Percentiles rank a stretch among this genome's conserved stretches.
phyloP scores from a whole-genome alignment of 2,888 invertebrate genomes.

The Eilema caniola region DNA sequence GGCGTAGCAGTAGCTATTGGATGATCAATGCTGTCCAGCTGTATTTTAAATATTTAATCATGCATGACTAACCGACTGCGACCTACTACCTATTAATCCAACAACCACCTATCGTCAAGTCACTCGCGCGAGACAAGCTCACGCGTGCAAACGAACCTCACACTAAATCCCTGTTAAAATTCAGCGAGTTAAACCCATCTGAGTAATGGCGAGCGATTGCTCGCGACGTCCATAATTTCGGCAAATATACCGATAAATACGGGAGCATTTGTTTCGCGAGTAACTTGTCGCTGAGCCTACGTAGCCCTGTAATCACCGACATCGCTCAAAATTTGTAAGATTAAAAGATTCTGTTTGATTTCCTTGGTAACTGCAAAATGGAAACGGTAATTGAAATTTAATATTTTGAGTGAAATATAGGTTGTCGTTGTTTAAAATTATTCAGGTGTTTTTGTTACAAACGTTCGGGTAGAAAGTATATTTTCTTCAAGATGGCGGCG shows the following conservation, averaged over 20 bases:
- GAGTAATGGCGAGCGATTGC: slow-evolving; percentile 72
- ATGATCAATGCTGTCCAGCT: no score
- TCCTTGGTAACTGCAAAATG: slow-evolving; percentile 9
- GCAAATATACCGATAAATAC: slow-evolving; percentile 74
- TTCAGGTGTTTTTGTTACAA: neutral
- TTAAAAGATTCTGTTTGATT: slow-evolving; percentile 15
- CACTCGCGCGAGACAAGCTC: slow-evolving; percentile 15
- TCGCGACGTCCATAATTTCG: slow-evolving; percentile 70
- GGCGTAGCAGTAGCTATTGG: no score
- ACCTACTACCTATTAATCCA: neutral
- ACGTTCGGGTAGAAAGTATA: neutral
- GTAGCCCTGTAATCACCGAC: slow-evolving; percentile 25
- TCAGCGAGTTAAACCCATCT: slow-evolving; percentile 77
- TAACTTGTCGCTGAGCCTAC: slow-evolving; percentile 47
- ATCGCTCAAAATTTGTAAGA: slow-evolving; percentile 17
- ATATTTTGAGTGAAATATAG: slow-evolving; percentile 8
- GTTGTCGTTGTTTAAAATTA: neutral
- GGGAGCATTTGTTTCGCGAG: slow-evolving; percentile 62
- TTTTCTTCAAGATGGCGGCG: neutral
- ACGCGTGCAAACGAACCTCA: slow-evolving; percentile 53
- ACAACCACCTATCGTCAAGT: neutral
- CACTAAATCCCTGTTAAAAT: slow-evolving; percentile 79
- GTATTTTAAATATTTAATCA: no score
- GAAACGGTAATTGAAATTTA: slow-evolving; percentile 7
- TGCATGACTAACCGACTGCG: no score